Evolutionary conservation across 2,797 vertebrate species (phyloP).

Genomic region (Acrocephalus scirpaceus): DNA sequence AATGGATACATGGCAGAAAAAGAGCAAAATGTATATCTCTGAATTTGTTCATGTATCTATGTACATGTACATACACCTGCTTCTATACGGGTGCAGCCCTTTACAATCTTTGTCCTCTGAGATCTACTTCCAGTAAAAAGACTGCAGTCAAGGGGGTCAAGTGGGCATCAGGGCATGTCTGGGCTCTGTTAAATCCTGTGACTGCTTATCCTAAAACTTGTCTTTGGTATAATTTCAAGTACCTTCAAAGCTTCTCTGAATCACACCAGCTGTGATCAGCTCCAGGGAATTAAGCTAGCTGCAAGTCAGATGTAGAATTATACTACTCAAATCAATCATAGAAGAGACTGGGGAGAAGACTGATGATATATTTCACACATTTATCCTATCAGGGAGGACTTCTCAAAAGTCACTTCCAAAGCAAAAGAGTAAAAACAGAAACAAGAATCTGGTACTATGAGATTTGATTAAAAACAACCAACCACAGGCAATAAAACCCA

Average conservation of each 20-base stretch:
- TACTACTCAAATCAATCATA: neutral
- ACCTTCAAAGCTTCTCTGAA: neutral
- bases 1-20: neutral
- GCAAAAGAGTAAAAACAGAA: neutral
- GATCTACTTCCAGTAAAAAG: neutral
- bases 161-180: neutral
- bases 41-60: neutral
- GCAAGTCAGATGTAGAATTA: neutral
- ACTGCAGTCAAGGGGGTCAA: neutral
- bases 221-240: neutral
- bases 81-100: neutral
- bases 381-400: neutral
- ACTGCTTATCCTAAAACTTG: neutral
- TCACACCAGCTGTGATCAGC: neutral
- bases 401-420: neutral
- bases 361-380: neutral
- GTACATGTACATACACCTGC: fast-evolving
- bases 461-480: neutral
- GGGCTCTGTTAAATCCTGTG: neutral
- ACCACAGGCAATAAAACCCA: neutral
- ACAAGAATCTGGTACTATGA: neutral
- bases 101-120: neutral
- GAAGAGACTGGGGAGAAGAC: neutral
- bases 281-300: neutral
- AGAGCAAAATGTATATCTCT: neutral